Conservation (phyloP, 2,113 vertebrate genomes). For the Bostrychus sinensis region DNA sequence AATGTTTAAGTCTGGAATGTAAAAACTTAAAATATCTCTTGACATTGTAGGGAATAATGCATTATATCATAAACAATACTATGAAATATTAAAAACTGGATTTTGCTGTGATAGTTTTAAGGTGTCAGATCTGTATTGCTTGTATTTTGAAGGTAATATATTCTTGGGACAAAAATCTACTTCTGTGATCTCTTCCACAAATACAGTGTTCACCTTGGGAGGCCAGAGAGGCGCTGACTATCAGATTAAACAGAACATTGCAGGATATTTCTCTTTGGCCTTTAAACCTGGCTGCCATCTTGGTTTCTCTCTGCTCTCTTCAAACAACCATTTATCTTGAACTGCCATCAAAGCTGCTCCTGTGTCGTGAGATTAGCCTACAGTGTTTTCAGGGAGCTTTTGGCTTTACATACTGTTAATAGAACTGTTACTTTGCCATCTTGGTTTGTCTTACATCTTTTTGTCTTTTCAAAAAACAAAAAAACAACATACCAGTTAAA, state of each 20-base stretch:
- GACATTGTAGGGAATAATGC: too few relatives aligned
- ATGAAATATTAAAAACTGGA: too few relatives aligned
- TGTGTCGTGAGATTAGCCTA: too few relatives aligned
- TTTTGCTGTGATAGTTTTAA: too few relatives aligned
- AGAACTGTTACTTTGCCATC: too few relatives aligned
- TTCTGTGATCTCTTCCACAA: slow-evolving; percentile 13
- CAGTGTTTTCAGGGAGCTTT: slow-evolving; percentile 33
- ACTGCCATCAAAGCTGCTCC: slow-evolving; percentile 57
- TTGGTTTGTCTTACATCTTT: too few relatives aligned
- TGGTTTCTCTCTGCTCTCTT: slow-evolving; percentile 25
- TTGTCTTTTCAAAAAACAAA: too few relatives aligned
- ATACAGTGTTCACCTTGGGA: slow-evolving; percentile 18
- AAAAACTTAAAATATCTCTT: too few relatives aligned
- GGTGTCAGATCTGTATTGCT: too few relatives aligned
- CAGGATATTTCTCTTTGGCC: not conserved
- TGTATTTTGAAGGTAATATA: slow-evolving; percentile 16
- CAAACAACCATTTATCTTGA: slow-evolving; percentile 44
- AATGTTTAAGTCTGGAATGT: too few relatives aligned
- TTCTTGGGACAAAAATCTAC: slow-evolving; percentile 5
- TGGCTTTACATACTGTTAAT: slow-evolving; percentile 4
- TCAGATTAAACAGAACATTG: slow-evolving; percentile 14
- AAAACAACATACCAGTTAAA: too few relatives aligned
- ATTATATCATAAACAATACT: too few relatives aligned
- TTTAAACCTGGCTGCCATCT: slow-evolving; percentile 16
- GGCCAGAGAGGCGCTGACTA: not conserved